Conservation (phyloP, 2,113 vertebrate species). For the Leucoraja erinaceus region DNA sequence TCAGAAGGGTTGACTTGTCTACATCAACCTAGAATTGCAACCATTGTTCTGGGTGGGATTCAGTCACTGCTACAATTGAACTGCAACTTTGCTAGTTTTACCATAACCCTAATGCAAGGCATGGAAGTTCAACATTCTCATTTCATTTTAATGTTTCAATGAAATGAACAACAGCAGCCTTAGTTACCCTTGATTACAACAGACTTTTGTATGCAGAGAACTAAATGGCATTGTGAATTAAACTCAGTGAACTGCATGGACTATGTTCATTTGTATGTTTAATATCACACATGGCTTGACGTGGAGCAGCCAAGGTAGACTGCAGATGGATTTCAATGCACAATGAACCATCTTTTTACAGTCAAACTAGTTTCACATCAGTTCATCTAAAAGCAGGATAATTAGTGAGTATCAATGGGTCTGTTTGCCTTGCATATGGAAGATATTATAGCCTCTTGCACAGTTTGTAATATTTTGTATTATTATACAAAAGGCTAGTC, state of each 20-base stretch:
- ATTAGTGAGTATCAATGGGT: slow-evolving; percentile 13
- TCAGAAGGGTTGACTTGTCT: neutral
- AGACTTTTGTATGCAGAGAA: slow-evolving; percentile 69
- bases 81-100: neutral
- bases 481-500: neutral
- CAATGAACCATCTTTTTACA: slow-evolving; percentile 72
- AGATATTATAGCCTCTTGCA: neutral
- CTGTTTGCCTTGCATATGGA: slow-evolving; percentile 1
- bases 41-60: neutral
- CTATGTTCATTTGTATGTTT: slow-evolving; percentile 79
- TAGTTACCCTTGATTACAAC: neutral
- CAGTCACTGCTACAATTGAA: neutral
- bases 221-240: slow-evolving; percentile 80
- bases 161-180: neutral
- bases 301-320: slow-evolving; percentile 55
- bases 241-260: slow-evolving; percentile 78
- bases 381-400: slow-evolving; percentile 70
- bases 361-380: slow-evolving; percentile 73
- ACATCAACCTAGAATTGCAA: neutral
- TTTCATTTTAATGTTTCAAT: neutral
- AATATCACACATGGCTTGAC: slow-evolving; percentile 72
- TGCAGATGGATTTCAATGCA: slow-evolving; percentile 57
- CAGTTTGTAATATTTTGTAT: slow-evolving; percentile 18
- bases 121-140: neutral
- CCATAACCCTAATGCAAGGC: neutral